A percentile compares a stretch with the other conserved stretches of the same genome.
These are phyloP conservation scores for Aix galericulata DNA, from an alignment of 2,113 vertebrate species.

Conservation along the genomic window DNA sequence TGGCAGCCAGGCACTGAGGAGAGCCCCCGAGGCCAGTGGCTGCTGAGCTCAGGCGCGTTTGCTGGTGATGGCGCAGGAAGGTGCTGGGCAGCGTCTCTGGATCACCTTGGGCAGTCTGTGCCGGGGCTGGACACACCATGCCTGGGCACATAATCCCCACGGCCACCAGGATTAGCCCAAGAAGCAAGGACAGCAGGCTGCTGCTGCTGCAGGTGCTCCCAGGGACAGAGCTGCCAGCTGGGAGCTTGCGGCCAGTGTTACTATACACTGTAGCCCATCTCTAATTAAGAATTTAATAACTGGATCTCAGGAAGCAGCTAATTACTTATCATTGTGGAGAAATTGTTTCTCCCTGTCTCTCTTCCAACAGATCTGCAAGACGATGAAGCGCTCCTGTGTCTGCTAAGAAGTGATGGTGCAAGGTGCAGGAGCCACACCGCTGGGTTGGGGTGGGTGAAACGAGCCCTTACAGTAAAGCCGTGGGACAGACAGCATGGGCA, in stretches of 20 bases:
- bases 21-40: not conserved
- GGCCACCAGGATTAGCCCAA: not conserved
- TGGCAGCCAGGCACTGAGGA: not conserved
- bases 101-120: not conserved
- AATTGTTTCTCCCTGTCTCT: not conserved
- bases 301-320: not conserved
- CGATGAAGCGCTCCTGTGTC: rapidly evolving
- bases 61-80: rapidly evolving
- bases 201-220: not conserved
- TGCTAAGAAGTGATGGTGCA: rapidly evolving
- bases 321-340: not conserved
- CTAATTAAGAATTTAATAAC: not conserved
- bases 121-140: rapidly evolving
- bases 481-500: rapidly evolving
- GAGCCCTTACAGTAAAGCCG: rapidly evolving
- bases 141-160: not conserved
- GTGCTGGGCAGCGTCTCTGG: not conserved
- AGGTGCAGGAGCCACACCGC: rapidly evolving
- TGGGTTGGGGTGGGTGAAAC: rapidly evolving
- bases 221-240: not conserved
- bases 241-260: not conserved
- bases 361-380: not conserved
- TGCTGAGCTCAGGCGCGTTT: rapidly evolving
- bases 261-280: rapidly evolving
- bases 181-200: rapidly evolving